Evolutionary conservation across 2,113 vertebrate species (phyloP).

Genomic region (Lamprotornis superbus): DNA sequence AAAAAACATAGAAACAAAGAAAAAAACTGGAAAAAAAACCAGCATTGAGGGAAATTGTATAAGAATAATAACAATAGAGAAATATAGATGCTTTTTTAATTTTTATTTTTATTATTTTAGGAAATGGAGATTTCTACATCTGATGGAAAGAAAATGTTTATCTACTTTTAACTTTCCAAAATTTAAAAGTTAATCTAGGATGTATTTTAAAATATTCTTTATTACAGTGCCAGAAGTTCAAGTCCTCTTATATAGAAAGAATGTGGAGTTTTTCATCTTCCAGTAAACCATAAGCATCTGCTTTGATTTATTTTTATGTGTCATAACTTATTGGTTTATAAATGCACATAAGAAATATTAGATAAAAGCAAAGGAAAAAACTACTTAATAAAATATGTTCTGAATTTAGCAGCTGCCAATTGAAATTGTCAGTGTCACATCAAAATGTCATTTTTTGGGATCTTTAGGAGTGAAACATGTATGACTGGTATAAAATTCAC

Average conservation of each 20-base stretch:
- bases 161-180: neutral
- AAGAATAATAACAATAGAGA: neutral
- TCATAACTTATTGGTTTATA: neutral
- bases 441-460: neutral
- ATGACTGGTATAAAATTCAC: neutral
- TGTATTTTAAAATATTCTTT: neutral
- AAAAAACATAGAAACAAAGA: neutral
- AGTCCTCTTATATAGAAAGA: neutral
- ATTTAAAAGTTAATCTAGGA: neutral
- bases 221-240: neutral
- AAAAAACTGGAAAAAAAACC: neutral
- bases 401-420: neutral
- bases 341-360: neutral
- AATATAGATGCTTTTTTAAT: neutral
- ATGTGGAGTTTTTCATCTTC: neutral
- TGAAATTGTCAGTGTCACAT: neutral
- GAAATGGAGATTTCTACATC: neutral
- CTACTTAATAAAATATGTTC: neutral
- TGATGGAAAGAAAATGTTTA: neutral
- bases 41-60: neutral
- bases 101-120: neutral
- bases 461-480: neutral
- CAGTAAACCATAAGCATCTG: neutral
- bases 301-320: neutral
- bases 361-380: neutral